These are phyloP conservation scores for Urocynchramus pylzowi DNA, from an alignment of 2,113 vertebrate species.

Conservation along the genomic window DNA sequence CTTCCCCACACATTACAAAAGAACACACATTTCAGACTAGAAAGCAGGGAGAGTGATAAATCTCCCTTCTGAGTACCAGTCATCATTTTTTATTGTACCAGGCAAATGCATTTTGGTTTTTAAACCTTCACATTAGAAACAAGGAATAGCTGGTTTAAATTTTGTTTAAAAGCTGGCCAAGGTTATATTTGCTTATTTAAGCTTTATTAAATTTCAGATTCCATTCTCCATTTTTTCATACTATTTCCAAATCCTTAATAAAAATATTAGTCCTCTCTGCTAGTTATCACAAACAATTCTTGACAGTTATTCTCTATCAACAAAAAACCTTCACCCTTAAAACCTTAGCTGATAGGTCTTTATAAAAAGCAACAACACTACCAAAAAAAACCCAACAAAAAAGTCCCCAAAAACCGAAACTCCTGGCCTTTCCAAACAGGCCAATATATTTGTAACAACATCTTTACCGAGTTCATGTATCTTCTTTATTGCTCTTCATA, in stretches of 20 bases:
- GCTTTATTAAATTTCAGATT: conserved; percentile 64
- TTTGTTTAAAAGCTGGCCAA: conserved; percentile 41
- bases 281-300: conserved; percentile 43
- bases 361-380: conserved; percentile 3
- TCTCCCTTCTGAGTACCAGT: neutral
- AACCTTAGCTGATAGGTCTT: conserved; percentile 58
- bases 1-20: neutral
- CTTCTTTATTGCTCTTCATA: conserved; percentile 82
- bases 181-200: conserved; percentile 64
- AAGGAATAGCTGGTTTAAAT: conserved; percentile 30
- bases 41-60: neutral
- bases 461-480: conserved; percentile 75
- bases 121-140: conserved; percentile 55
- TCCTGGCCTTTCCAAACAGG: conserved; percentile 60
- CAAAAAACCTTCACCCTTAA: neutral
- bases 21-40: neutral
- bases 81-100: neutral
- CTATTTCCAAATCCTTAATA: conserved; percentile 67
- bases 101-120: neutral
- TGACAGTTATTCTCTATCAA: conserved; percentile 37
- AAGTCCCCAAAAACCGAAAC: neutral
- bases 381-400: neutral
- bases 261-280: conserved; percentile 58
- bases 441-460: conserved; percentile 72
- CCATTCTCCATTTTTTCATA: conserved; percentile 53